A percentile compares a stretch with the other conserved stretches of the same genome.
Evolutionary conservation across 2,888 invertebrate species (phyloP).

Genomic region (Ctena decussata): DNA sequence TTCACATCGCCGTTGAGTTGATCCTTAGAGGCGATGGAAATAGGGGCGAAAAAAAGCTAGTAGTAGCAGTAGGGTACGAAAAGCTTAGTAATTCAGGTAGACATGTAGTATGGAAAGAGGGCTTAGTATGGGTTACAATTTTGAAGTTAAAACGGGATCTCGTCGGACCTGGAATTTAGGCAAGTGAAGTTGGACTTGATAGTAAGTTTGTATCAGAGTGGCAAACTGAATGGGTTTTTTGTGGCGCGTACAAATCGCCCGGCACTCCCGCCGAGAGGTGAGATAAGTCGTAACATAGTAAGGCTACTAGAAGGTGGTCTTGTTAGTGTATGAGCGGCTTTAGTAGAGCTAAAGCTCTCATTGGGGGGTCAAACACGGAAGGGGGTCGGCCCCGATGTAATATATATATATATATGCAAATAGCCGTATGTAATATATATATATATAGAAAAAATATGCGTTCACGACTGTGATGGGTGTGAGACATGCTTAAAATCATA

Average conservation of each 20-base stretch:
- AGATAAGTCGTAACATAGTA: constrained; percentile 4
- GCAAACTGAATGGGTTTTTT: not conserved
- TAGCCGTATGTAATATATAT: too few relatives aligned
- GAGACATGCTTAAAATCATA: too few relatives aligned
- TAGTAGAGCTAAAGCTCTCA: too few relatives aligned
- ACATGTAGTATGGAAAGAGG: not conserved
- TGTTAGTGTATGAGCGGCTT: too few relatives aligned
- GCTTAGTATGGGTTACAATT: not conserved
- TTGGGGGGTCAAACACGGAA: too few relatives aligned
- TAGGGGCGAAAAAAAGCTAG: not conserved
- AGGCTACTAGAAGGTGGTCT: constrained; percentile 1
- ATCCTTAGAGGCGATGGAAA: not conserved
- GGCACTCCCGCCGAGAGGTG: not conserved
- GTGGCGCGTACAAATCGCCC: not conserved
- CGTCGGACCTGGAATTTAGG: not conserved
- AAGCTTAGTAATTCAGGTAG: not conserved
- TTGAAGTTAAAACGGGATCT: not conserved
- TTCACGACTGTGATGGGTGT: too few relatives aligned
- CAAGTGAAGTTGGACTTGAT: not conserved
- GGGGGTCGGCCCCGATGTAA: too few relatives aligned
- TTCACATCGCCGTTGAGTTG: constrained; percentile 1
- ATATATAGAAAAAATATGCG: too few relatives aligned
- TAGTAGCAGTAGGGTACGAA: too few relatives aligned
- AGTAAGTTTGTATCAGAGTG: not conserved
- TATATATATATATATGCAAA: too few relatives aligned